Evolutionary conservation across 2,797 vertebrate species (phyloP), one percentile per base, ranked within the genome.

Genomic region (Brachyalestes nurse): DNA sequence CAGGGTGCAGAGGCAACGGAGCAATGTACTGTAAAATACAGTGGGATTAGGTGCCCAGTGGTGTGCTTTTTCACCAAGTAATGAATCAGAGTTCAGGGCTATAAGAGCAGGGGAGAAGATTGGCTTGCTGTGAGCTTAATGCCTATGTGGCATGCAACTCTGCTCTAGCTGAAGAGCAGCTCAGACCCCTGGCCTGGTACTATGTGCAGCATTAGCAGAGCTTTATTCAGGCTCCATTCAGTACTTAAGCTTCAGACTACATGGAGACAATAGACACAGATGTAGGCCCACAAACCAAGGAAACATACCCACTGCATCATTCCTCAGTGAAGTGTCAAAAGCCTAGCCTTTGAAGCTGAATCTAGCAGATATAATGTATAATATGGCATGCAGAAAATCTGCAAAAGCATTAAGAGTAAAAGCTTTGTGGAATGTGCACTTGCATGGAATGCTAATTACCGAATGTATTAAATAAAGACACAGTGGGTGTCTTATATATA

Each of bases 51-150:
- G 21, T 72, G 66, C 38, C 19, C 21, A 45, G 5, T 69, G 40
- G 38, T 77, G 67, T 82, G 57, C 23, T 73, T 45, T 77, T 77
- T 77, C 66, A 78, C 76, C 45, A 55, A 65, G 80, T 62, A 53
- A 76, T 84, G 72, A 85, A 77, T 80, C 77, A 80, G 69, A 72
- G 64, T 53, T 69, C 34, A 57, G 19, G 55, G 19, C 58, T 66
- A 28, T 49, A 71, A 42, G n/a, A 77, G 61, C 60, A 78, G 42
- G 57, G 40, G 17, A 70, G 34, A 10, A 12, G 49, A 78, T 19
- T 71, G 74, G 49, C 77, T 79, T 67, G 57, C n/a, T 62, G n/a
- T 21, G 38, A 53, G 53, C 17, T 38, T 72, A 34, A 85, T 75
- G 61, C 61, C 49, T 71, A 23, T 49, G 55, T 71, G 73, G 47